Percentiles rank a stretch among this genome's conserved stretches.
phyloP scores from a whole-genome alignment of 1,140 invertebrate genomes.

The Manduca sexta region DNA sequence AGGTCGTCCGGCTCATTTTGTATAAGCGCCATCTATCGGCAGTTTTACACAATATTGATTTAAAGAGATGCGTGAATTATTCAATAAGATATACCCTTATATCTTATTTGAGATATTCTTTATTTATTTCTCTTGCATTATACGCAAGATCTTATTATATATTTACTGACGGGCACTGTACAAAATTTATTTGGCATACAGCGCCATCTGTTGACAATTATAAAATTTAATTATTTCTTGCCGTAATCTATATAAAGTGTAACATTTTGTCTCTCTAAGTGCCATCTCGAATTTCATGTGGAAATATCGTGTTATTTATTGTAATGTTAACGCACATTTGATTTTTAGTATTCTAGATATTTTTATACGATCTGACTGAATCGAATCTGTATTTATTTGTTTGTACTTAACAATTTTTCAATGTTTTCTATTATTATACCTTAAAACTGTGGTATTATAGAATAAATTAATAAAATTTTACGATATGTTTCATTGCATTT shows the following conservation, averaged over 20 bases:
- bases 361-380: slow-evolving; percentile 38
- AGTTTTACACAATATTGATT: neutral
- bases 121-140: neutral
- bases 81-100: slow-evolving; percentile 19
- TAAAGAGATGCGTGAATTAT: slow-evolving; percentile 3
- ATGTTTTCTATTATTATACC: slow-evolving; percentile 26
- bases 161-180: neutral
- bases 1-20: neutral
- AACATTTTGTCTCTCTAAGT: slow-evolving; percentile 5
- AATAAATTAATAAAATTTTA: slow-evolving; percentile 26
- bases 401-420: slow-evolving; percentile 44
- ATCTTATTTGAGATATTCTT: slow-evolving; percentile 16
- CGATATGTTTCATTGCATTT: slow-evolving; percentile 7
- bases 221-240: slow-evolving; percentile 4
- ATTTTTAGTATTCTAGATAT: slow-evolving; percentile 14
- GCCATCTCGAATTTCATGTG: slow-evolving; percentile 11
- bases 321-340: slow-evolving; percentile 8
- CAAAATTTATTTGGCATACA: neutral
- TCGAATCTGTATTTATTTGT: slow-evolving; percentile 37
- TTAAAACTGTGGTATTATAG: slow-evolving; percentile 19
- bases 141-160: neutral
- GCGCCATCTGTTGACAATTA: neutral
- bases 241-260: neutral
- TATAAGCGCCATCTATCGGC: too few relatives aligned
- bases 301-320: neutral